These are phyloP conservation scores for Lepidochrysops patricia DNA, from an alignment of 2,888 invertebrate species.

Conservation along the genomic window DNA sequence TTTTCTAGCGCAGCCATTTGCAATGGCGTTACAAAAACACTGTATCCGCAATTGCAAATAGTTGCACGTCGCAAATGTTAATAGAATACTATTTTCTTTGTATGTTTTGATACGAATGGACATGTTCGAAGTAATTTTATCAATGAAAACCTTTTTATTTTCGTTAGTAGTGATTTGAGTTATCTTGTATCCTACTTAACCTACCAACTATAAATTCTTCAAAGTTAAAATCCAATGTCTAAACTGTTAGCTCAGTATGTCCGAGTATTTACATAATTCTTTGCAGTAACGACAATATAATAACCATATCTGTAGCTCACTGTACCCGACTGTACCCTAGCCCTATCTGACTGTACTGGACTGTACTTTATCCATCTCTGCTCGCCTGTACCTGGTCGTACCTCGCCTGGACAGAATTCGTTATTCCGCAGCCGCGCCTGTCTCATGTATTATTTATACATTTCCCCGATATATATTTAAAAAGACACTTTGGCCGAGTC, in stretches of 20 bases:
- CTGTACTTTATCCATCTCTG: not conserved
- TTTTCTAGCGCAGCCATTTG: not conserved
- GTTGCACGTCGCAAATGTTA: not conserved
- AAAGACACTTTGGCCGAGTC: constrained; percentile 8
- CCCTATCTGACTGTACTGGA: not conserved
- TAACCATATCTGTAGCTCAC: not conserved
- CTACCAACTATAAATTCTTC: not conserved
- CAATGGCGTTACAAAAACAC: constrained; percentile 2
- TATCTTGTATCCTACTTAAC: no score
- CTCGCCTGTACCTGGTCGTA: constrained; percentile 10
- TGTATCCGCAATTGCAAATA: not conserved
- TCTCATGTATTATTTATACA: constrained; percentile 30
- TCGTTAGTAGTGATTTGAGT: no score
- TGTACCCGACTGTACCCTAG: not conserved
- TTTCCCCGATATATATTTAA: constrained; percentile 25
- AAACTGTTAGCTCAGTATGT: not conserved
- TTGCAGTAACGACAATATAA: not conserved
- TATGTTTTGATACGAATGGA: no score
- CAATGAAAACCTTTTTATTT: no score
- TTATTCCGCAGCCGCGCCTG: constrained; percentile 22
- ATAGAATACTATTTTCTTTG: not conserved
- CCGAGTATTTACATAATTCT: not conserved
- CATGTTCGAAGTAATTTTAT: no score
- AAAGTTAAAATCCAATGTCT: not conserved
- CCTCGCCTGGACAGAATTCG: constrained; percentile 24